A percentile compares a stretch with the other conserved stretches of the same genome.
Conservation (phyloP, 1,140 invertebrate genomes). For the Tetranychus cinnabarinus region DNA sequence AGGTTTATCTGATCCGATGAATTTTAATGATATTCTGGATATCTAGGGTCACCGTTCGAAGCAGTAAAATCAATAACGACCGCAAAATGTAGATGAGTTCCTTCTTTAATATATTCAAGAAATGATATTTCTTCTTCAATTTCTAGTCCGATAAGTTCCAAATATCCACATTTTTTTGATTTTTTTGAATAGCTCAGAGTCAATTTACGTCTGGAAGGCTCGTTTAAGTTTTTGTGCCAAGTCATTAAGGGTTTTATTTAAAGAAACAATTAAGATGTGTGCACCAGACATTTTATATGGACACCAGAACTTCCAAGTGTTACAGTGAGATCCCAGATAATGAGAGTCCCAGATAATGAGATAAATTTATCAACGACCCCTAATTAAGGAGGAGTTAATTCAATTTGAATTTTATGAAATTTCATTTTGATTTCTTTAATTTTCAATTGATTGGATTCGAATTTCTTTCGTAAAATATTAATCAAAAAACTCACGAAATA, state of each 20-base stretch:
- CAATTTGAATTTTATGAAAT: no score
- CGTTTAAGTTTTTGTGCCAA: neutral
- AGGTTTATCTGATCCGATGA: slow-evolving; percentile 19
- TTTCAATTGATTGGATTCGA: no score
- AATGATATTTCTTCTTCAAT: slow-evolving; percentile 6
- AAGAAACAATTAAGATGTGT: slow-evolving; percentile 5
- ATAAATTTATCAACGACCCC: no score
- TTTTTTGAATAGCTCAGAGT: neutral
- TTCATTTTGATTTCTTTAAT: no score
- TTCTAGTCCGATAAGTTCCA: slow-evolving; percentile 1
- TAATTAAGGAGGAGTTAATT: no score
- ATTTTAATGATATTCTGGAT: slow-evolving; percentile 32
- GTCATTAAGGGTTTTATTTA: slow-evolving; percentile 4
- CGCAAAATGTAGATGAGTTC: slow-evolving; percentile 31
- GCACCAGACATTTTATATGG: slow-evolving; percentile 2
- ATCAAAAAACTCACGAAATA: no score
- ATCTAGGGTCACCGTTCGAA: slow-evolving; percentile 35
- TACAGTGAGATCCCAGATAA: no score
- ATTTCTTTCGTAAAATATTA: no score
- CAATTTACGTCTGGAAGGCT: neutral
- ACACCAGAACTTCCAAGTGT: no score
- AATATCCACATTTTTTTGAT: neutral
- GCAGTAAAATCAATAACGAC: slow-evolving; percentile 43
- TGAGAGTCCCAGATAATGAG: no score
- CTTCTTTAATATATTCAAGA: slow-evolving; percentile 10